Percentiles rank a stretch among this genome's conserved stretches.
Evolutionary conservation across 2,888 invertebrate genomes (phyloP).

Genomic region (Pterostichus niger): DNA sequence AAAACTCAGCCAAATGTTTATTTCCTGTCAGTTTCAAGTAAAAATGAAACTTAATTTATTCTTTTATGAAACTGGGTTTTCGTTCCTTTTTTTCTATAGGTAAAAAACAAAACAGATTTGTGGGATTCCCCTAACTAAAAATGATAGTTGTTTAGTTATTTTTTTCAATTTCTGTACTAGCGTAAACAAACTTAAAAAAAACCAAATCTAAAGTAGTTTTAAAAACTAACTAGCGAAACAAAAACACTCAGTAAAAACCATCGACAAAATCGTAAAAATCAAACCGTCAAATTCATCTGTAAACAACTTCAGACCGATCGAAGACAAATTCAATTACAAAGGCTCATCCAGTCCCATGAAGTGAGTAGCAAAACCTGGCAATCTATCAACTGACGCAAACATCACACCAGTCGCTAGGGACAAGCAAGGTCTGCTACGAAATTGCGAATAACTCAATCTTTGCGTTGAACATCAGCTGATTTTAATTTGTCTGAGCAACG

Average conservation of each 20-base stretch:
- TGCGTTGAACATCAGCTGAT: constrained; percentile 17
- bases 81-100: too few species aligned
- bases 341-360: constrained; percentile 1
- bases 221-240: neutral
- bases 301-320: constrained; percentile 3
- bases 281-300: constrained; percentile 18
- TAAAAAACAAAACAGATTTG: too few species aligned
- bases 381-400: constrained; percentile 44
- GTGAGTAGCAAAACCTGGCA: constrained; percentile 14
- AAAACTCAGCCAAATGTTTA: too few species aligned
- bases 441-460: constrained; percentile 41
- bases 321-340: constrained; percentile 42
- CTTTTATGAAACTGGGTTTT: too few species aligned
- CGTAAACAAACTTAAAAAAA: too few species aligned
- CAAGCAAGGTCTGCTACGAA: neutral
- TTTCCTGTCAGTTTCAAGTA: too few species aligned
- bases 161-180: too few species aligned
- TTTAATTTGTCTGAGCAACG: constrained; percentile 13
- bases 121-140: too few species aligned
- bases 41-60: too few species aligned
- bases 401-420: constrained; percentile 35
- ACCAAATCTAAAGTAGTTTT: too few species aligned
- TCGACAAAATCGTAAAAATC: neutral
- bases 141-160: too few species aligned
- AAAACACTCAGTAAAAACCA: neutral